Evolutionary conservation across 2,888 invertebrate species (phyloP), one percentile per base, ranked within the genome.

Genomic region (Trachelus iudaicus): DNA sequence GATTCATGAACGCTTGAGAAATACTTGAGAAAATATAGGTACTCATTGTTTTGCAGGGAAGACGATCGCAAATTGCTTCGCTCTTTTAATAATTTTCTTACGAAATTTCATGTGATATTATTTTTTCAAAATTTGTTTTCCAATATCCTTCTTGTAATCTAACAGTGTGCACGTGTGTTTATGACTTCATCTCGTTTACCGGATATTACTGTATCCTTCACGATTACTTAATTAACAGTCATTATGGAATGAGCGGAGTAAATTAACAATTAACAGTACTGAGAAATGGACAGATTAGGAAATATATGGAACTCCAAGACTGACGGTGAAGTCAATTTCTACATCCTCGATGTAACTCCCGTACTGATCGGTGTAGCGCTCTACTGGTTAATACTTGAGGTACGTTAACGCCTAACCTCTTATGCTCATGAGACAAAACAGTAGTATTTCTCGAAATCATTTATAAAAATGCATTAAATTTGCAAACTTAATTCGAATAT

Each of bases 341-440:
- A 34, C 71, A 71, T 34, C 31, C 71, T 34, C 30, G 71, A 71
- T 71, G 34, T 71, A 33, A 71, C 34, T 34, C 31, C 34, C 15
- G 11, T 34, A 33, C 9, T 71, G 34, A 71, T 71, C 71, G 30
- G 71, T 71, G 71, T 71, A 31, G 71, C 34, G 13, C 71, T 71
- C 34, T 71, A 13, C 13, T 71, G 71, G 71, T 71, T 71, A 71
- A 71, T 71, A 30, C 31, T 71, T 30, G 71, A 71, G 71, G 71
- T 71, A 71, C 56, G 56, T 56, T 23, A 56, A 6, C 56, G 9
- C 0, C 23, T 9, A 56, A 56, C 23, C 56, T 23, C 56, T 56
- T 6, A 23, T 56, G 56, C 56, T 56, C 56, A 6, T 15, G 23
- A 23, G 56, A 56, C 56, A 56, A 56, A 56, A 56, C 56, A 56